Base-by-base conservation (phyloP, 2,797 vertebrate genomes). In the Paedocypris micromegethes region DNA sequence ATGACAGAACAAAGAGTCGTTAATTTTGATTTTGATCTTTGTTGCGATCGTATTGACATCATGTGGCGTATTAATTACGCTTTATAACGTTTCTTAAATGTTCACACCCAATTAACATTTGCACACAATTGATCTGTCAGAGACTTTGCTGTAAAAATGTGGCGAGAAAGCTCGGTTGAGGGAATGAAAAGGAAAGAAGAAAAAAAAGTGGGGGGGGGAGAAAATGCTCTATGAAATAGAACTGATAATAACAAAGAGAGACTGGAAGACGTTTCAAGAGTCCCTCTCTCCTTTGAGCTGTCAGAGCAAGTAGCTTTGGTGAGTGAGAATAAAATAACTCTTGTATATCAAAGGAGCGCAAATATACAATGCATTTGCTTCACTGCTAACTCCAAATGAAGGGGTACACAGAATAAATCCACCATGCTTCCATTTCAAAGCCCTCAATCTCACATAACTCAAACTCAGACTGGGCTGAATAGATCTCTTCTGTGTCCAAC, bases 271-370 rank as follows among this genome's bases (percentile, higher is more conserved):
- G 53, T 49, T 48, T 42, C 54, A 50, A 59, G 2, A 53, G 56
- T 55, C 37, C n/a, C 37, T 52, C 23, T 23, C 42, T 68, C 9
- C 23, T 68, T 23, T 37, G 46, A 60, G 43, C 5, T 60, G 57
- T 59, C n/a, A 9, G n/a, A 3, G 4, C 8, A 7, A 43, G 6
- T 59, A 68, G 49, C 9, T 52, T 52, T 53, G n/a, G 56, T 52
- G 56, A 40, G 42, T 40, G 8, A 52, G 9, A 68, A 68, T 68
- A 45, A 52, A 67, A 53, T 52, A 9, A 52, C 57, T 59, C 5
- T 43, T 57, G 41, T 58, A 52, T 59, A 59, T 68, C 37, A 59
- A 59, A 68, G 49, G 57, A 59, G 37, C 9, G 49, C 9, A 53
- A 40, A 53, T 52, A 59, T 39, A 66, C 44, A 48, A 54, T n/a